Base-by-base conservation (phyloP, 2,888 invertebrate species). In the Drosophila macrospina region DNA sequence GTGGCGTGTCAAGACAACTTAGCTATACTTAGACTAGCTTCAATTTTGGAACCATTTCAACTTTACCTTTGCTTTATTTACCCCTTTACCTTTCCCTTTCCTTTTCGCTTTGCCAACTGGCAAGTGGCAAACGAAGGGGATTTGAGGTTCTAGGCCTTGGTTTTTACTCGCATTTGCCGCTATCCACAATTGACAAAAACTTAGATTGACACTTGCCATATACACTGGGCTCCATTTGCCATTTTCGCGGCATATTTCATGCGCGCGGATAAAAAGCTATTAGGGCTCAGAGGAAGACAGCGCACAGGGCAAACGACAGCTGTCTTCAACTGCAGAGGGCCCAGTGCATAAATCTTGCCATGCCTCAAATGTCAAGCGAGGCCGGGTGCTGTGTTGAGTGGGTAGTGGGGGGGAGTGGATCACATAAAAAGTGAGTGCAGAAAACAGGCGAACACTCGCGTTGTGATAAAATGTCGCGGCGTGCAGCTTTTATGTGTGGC, bases 291-390 rank as follows among this genome's bases (percentile, higher is more conserved):
- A 56, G 13, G 59, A 74, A 74, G 80, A 74, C 70, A 76, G 71
- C 74, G 65, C 78, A n/a, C 72, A 67, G n/a, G n/a, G 76, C 76
- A 65, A 87, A 81, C 85, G 82, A 87, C 86, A 85, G 76, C 87
- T 88, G 87, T 88, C 89, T 83, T 84, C 86, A 87, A 69, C 80
- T 87, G 89, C 89, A 88, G n/a, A n/a, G n/a, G n/a, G 87, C 68
- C 78, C 69, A 85, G 89, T 87, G 87, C 82, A 86, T 86, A 88
- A 86, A 86, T 86, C 86, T 86, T 86, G 75, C 65, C 41, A 41
- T 54, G 81, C 85, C 85, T 81, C 85, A 86, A 86, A 86, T 88
- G 89, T 79, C 85, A 87, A 72, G 47, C 56, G 44, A 28, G 59
- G 59, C 39, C 68, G 20, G 64, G 7, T 3, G 5, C 5, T 15